Conservation (phyloP, 2,113 vertebrate species). For the Sterrhoptilus dennistouni region DNA sequence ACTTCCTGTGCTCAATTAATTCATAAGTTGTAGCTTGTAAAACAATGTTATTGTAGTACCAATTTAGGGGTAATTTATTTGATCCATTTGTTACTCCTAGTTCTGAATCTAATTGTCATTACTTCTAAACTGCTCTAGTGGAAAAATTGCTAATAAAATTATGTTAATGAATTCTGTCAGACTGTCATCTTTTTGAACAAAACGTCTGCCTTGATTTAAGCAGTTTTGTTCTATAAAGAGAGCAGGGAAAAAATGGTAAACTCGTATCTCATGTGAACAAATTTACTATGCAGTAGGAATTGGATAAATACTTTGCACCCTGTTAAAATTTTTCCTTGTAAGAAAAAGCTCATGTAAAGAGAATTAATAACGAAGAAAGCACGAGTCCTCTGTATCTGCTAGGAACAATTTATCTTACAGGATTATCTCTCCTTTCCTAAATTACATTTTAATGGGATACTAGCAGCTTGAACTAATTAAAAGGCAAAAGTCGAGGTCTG, state of each 20-base stretch:
- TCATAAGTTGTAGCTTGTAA: background rate
- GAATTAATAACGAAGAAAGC: background rate
- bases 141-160: background rate
- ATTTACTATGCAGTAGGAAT: background rate
- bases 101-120: background rate
- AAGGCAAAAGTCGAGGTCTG: conserved; percentile 52
- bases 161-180: background rate
- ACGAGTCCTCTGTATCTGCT: background rate
- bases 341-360: background rate
- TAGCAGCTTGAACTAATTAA: conserved; percentile 47
- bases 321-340: background rate
- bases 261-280: background rate
- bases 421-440: conserved; percentile 66
- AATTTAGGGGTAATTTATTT: background rate
- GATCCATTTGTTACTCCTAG: background rate
- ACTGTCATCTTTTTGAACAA: background rate
- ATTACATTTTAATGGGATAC: conserved; percentile 65
- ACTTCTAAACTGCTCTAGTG: background rate
- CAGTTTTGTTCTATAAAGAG: background rate
- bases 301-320: background rate
- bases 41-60: background rate
- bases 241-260: rapidly evolving
- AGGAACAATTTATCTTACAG: conserved; percentile 38
- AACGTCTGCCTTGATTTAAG: background rate
- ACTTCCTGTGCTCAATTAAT: background rate